Base-by-base conservation (phyloP, 92 coral and sea anemone species). In the Epizoanthus ramosus region DNA sequence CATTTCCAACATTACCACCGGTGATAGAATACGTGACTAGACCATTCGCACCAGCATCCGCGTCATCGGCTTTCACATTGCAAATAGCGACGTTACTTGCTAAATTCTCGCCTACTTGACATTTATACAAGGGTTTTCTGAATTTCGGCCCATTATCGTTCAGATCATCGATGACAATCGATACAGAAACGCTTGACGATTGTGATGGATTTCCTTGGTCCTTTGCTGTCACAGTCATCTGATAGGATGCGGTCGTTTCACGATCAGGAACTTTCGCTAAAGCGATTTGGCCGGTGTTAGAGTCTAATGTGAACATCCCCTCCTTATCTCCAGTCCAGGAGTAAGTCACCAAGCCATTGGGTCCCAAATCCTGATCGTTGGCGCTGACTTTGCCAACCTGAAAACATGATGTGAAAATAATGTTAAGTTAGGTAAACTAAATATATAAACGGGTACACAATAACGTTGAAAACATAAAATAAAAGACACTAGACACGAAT, bases 131-230 rank as follows among this genome's bases (percentile, higher is more conserved):
- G 1, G 88, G 84, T 63, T 87, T 43, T 17, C 88, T 71, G 83
- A 93, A 93, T 77, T 52, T 68, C 6, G 98, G 98, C 23, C 93
- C 80, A 18, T 93, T 93, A 75, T 93, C 98, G 68, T 93, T 93
- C 85, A 91, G 85, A 89, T 93, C 98, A 86, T 74, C 85, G 16
- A 93, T 88, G 18, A 80, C 85, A 77, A 97, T 98, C 68, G 73
- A 88, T 65, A 97, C 97, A 41, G 82, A 81, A 2, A 90, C 91
- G 1, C 87, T 59, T 22, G 90, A 83, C 68, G 77, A 12, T 35
- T 58, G 73, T 14, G 93, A 88, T 19, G 86, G 89, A 22, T 80
- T 69, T 43, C 98, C 99, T 19, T 85, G 92, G 83, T 97, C 99
- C 23, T 57, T 74, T n/a, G 99, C 98, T 23, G 89, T 90, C 75